Conservation (phyloP, 2,888 invertebrate genomes). For the Chrysolina americana region DNA sequence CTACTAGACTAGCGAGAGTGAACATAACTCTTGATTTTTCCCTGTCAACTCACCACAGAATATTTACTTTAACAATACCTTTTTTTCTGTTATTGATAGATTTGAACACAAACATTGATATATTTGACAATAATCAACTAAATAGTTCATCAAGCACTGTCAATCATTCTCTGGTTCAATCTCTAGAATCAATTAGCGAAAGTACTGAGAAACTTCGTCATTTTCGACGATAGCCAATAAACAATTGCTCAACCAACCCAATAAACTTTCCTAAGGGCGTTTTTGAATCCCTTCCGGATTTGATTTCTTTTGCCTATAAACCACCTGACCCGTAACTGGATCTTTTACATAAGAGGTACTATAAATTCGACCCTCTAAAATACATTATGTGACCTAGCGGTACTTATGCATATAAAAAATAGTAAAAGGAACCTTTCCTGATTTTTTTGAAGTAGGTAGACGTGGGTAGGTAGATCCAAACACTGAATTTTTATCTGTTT, state of each 20-base stretch:
- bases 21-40: too few species aligned
- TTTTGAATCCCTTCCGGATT: slow-evolving; percentile 40
- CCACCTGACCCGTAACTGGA: slow-evolving; percentile 56
- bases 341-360: slow-evolving; percentile 36
- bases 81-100: too few species aligned
- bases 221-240: too few species aligned
- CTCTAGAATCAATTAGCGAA: too few species aligned
- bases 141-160: too few species aligned
- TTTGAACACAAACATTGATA: too few species aligned
- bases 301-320: slow-evolving; percentile 47
- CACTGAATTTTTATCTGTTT: slow-evolving; percentile 27
- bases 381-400: slow-evolving; percentile 39
- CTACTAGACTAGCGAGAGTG: too few species aligned
- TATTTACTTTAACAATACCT: too few species aligned
- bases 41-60: too few species aligned
- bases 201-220: too few species aligned
- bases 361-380: slow-evolving; percentile 39
- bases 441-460: slow-evolving; percentile 26
- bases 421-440: slow-evolving; percentile 29
- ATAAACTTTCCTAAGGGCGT: not conserved
- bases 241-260: not conserved
- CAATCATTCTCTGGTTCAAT: too few species aligned
- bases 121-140: too few species aligned
- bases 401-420: slow-evolving; percentile 43
- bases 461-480: slow-evolving; percentile 8